phyloP scores from a whole-genome alignment of 2,888 invertebrate species.

The Drosophila multiciliata region DNA sequence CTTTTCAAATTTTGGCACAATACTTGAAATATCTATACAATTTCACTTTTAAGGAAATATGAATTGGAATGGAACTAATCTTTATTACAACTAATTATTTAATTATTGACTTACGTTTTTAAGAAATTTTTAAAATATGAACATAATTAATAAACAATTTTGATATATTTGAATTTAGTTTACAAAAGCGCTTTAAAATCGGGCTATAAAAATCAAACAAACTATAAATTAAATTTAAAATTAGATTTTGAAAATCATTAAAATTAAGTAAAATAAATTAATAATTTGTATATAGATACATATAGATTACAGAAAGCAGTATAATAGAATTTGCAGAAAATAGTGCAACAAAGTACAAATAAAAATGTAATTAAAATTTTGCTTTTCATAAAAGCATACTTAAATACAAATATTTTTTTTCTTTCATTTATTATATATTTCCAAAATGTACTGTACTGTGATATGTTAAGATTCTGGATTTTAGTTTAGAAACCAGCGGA shows the following conservation, averaged over 20 bases:
- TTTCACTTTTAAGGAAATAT: not conserved
- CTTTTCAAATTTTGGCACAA: not conserved
- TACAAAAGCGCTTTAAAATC: not conserved
- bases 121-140: not conserved
- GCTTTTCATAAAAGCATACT: not conserved
- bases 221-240: not conserved
- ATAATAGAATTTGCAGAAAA: not conserved
- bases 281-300: not conserved
- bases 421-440: slow-evolving; percentile 2
- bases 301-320: not conserved
- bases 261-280: not conserved
- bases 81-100: too few species aligned
- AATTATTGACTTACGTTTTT: too few species aligned
- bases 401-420: not conserved
- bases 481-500: slow-evolving; percentile 59
- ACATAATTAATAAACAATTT: not conserved
- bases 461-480: slow-evolving; percentile 22
- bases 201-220: too few species aligned
- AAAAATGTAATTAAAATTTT: not conserved
- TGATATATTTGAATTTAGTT: not conserved
- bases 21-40: not conserved
- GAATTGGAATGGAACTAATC: too few species aligned
- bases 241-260: not conserved
- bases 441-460: slow-evolving; percentile 41
- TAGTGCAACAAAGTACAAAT: not conserved